Evolutionary conservation across 2,113 vertebrate genomes (phyloP).

Genomic region (Lanius collurio): DNA sequence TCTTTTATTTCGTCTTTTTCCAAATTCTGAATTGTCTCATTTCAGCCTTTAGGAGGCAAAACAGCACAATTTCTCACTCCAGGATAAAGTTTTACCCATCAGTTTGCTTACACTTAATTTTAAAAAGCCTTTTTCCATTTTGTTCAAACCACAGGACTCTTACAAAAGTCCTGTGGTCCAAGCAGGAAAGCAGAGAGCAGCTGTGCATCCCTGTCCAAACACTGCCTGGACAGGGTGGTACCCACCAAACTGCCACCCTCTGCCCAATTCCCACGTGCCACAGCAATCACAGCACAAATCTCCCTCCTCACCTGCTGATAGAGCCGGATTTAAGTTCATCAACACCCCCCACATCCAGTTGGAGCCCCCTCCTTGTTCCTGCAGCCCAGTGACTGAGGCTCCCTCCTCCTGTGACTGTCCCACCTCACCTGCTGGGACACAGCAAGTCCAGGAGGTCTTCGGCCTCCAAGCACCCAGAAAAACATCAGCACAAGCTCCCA

Average conservation of each 20-base stretch:
- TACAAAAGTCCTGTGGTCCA: no score
- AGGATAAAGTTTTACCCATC: background rate
- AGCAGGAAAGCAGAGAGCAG: background rate
- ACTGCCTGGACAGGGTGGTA: background rate
- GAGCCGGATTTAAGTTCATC: background rate
- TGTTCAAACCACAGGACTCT: background rate
- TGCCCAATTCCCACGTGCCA: background rate
- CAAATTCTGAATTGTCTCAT: background rate
- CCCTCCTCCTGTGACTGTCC: background rate
- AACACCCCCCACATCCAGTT: accelerated
- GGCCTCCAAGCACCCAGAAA: background rate
- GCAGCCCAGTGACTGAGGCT: background rate
- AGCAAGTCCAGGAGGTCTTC: background rate
- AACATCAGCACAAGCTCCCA: background rate
- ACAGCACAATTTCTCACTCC: slow-evolving; percentile 8
- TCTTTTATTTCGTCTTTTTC: background rate
- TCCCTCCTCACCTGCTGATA: background rate
- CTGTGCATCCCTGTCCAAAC: background rate
- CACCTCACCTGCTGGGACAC: background rate
- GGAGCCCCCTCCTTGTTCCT: background rate
- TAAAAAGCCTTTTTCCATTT: background rate
- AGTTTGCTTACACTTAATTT: background rate
- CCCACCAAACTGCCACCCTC: background rate
- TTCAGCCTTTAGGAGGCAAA: slow-evolving; percentile 63
- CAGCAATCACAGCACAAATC: background rate